Evolutionary conservation across 2,797 vertebrate species (phyloP), one percentile per base, ranked within the genome.

Genomic region (Myotis daubentonii): DNA sequence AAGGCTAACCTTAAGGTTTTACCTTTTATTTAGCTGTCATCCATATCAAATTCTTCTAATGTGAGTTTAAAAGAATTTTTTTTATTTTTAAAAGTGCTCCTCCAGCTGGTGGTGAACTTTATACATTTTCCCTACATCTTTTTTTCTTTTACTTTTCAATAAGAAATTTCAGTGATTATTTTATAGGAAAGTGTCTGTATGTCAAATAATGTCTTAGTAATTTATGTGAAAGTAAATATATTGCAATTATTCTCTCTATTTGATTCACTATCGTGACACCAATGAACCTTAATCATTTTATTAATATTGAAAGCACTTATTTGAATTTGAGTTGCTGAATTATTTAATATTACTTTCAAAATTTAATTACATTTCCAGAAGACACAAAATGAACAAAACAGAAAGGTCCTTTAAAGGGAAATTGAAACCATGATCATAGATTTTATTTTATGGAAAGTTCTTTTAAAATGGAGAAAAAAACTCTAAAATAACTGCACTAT

Each of bases 271-370:
- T 92, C 0, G 15, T 79, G 89, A 55, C 2, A 71, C 11, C 49
- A 74, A 3, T 60, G 86, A 68, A 49, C 13, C 55, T 90, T 82
- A 87, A 49, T 16, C 30, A 84, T 36, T 93, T 79, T 75, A 70
- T 86, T 79, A 84, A 91, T 87, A 84, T 60, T 38, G 36, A 62
- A 85, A 44, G 33, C 71, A 8, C 79, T 88, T 70, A 88, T 84
- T 89, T 95, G 36, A 89, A 53, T 80, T 91, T 76, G 47, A 71
- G 22, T 81, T 91, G 11, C 25, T 70, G 33, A 90, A 51, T 66
- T 87, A 94, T 78, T 82, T 90, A 89, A 51, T 82, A 83, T 47
- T 95, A 17, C n/a, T 51, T 82, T n/a, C 57, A 92, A 87, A 68
- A n/a, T 82, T 93, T 25, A 74, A 20, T 86, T 76, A 68, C 41